phyloP scores from a whole-genome alignment of 2,888 invertebrate genomes.

The Philereme transversata region DNA sequence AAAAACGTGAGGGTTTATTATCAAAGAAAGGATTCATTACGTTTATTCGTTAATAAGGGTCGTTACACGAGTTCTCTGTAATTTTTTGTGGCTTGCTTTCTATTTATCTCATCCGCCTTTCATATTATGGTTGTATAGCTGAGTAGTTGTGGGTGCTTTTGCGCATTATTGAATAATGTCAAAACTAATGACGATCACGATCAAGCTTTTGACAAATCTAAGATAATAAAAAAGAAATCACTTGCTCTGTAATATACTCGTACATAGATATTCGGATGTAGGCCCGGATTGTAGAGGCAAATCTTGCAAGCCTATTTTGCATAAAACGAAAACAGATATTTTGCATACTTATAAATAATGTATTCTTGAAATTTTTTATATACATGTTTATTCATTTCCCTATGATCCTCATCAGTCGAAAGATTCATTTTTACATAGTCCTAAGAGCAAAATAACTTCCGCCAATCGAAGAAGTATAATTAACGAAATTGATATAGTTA shows the following conservation, averaged over 20 bases:
- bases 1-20: slow-evolving; percentile 23
- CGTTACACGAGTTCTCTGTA: slow-evolving; percentile 16
- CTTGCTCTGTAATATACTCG: too few relatives aligned
- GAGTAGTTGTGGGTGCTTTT: not conserved
- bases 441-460: not conserved
- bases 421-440: not conserved
- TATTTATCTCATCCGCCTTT: slow-evolving; percentile 4
- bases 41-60: slow-evolving; percentile 25
- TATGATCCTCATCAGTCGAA: too few relatives aligned
- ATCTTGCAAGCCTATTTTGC: too few relatives aligned
- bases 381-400: too few relatives aligned
- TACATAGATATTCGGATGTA: too few relatives aligned
- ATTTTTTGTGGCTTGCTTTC: slow-evolving; percentile 19
- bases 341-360: too few relatives aligned
- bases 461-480: not conserved
- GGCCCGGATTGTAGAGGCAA: too few relatives aligned
- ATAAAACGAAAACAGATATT: too few relatives aligned
- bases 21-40: slow-evolving; percentile 13
- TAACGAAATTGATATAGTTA: not conserved
- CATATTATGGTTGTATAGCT: not conserved
- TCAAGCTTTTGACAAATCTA: too few relatives aligned
- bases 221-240: too few relatives aligned
- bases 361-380: too few relatives aligned
- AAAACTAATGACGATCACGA: too few relatives aligned
- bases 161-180: slow-evolving; percentile 7